phyloP scores from a whole-genome alignment of 2,113 vertebrate species.

The Pseudorectes ferrugineus region DNA sequence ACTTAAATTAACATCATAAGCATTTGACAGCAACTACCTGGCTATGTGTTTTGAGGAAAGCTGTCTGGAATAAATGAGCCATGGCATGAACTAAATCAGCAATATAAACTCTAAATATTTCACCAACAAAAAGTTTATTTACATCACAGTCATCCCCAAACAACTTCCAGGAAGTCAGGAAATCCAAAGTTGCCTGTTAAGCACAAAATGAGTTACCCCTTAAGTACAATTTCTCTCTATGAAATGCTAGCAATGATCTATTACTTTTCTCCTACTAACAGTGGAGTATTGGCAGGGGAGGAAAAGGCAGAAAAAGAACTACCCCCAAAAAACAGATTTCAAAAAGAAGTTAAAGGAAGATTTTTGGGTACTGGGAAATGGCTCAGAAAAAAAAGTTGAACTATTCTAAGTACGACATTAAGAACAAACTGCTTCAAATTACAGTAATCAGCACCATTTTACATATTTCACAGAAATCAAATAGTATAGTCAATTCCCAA shows the following conservation, averaged over 20 bases:
- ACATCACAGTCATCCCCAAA: neutral
- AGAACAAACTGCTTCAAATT: neutral
- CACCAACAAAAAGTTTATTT: neutral
- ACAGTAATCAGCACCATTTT: neutral
- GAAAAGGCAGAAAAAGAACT: neutral
- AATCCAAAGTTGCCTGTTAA: neutral
- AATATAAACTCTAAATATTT: neutral
- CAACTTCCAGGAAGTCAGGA: neutral
- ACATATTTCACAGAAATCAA: neutral
- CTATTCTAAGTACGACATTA: neutral
- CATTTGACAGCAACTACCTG: neutral
- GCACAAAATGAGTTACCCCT: neutral
- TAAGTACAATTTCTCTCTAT: neutral
- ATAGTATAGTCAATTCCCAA: neutral
- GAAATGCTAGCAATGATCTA: neutral
- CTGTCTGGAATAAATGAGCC: neutral
- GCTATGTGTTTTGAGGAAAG: neutral
- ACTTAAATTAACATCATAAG: neutral
- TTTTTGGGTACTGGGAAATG: neutral
- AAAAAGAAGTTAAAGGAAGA: neutral
- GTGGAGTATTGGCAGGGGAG: neutral
- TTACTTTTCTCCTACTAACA: neutral
- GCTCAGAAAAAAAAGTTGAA: neutral
- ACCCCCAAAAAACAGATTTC: neutral
- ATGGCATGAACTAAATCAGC: neutral